Conservation (phyloP, 2,888 invertebrate species). For the Chironomus tentans region DNA sequence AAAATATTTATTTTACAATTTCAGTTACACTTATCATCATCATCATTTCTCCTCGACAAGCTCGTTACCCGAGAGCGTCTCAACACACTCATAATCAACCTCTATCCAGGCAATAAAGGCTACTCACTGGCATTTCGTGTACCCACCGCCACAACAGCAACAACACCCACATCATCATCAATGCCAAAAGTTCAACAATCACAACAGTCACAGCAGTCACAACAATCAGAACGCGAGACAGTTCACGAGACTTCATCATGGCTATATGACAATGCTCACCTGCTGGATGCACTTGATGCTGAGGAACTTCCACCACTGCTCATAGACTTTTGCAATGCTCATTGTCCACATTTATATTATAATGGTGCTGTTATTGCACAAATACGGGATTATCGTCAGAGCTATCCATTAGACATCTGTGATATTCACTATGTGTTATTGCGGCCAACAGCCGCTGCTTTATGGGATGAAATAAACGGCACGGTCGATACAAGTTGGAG, state of each 20-base stretch:
- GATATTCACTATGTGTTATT: slow-evolving; percentile 81
- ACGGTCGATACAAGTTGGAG: neutral
- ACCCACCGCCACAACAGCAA: slow-evolving; percentile 28
- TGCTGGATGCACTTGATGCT: slow-evolving; percentile 80
- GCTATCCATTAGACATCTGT: slow-evolving; percentile 65
- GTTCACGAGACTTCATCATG: slow-evolving; percentile 67
- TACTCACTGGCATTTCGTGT: slow-evolving; percentile 52
- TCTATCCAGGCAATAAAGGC: slow-evolving; percentile 87
- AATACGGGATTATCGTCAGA: slow-evolving; percentile 79
- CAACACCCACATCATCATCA: slow-evolving; percentile 33
- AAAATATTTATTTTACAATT: slow-evolving; percentile 1
- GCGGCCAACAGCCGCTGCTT: slow-evolving; percentile 47
- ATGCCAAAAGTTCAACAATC: slow-evolving; percentile 33
- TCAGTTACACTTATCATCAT: slow-evolving; percentile 40
- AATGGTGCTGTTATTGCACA: slow-evolving; percentile 87
- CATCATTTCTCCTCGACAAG: slow-evolving; percentile 71
- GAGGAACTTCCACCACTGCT: slow-evolving; percentile 83
- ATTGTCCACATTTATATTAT: slow-evolving; percentile 79
- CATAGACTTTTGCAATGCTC: slow-evolving; percentile 71
- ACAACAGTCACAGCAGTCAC: slow-evolving; percentile 33
- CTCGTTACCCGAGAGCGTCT: slow-evolving; percentile 75
- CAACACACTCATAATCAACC: slow-evolving; percentile 80
- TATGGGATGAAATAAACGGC: slow-evolving; percentile 14
- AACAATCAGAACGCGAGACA: slow-evolving; percentile 47
- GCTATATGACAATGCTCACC: slow-evolving; percentile 84